Conservation (phyloP, 1,140 invertebrate genomes). For the Drosophila truncata region DNA sequence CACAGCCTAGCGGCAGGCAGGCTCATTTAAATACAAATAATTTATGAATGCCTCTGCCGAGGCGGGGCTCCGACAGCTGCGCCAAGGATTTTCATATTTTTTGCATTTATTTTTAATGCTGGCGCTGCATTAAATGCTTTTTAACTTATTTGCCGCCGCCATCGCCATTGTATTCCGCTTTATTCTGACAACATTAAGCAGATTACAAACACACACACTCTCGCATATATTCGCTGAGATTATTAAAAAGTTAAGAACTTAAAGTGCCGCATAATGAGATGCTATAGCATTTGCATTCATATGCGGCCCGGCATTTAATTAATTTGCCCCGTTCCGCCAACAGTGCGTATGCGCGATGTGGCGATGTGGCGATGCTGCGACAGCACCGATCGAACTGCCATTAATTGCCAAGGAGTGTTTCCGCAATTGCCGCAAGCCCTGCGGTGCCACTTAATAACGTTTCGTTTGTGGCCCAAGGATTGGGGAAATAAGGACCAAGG, state of each 20-base stretch:
- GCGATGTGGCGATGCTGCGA: conserved; percentile 10
- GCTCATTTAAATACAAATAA: conserved; percentile 61
- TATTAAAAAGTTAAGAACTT: conserved; percentile 82
- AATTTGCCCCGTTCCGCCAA: conserved; percentile 39
- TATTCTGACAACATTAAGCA: conserved; percentile 59
- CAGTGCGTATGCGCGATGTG: conserved; percentile 45
- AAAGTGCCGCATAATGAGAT: conserved; percentile 74
- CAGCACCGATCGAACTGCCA: conserved; percentile 42
- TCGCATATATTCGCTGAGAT: conserved; percentile 30
- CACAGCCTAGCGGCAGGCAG: conserved; percentile 46
- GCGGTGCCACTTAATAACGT: conserved; percentile 73
- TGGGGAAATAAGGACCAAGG: conserved; percentile 34
- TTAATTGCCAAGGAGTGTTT: conserved; percentile 66
- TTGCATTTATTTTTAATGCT: conserved; percentile 67
- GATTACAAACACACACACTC: conserved; percentile 51
- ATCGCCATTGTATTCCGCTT: conserved; percentile 34
- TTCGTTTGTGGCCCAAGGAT: conserved; percentile 47
- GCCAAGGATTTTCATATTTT: conserved; percentile 53
- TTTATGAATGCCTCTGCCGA: conserved; percentile 54
- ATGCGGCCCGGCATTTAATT: conserved; percentile 69
- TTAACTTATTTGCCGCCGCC: conserved; percentile 56
- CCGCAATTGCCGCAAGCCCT: conserved; percentile 53
- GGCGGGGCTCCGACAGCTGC: conserved; percentile 21
- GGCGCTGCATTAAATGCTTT: conserved; percentile 60
- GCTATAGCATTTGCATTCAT: conserved; percentile 71